Evolutionary conservation across 2,888 invertebrate species (phyloP).

Genomic region (Caenorhabditis zanzibari): DNA sequence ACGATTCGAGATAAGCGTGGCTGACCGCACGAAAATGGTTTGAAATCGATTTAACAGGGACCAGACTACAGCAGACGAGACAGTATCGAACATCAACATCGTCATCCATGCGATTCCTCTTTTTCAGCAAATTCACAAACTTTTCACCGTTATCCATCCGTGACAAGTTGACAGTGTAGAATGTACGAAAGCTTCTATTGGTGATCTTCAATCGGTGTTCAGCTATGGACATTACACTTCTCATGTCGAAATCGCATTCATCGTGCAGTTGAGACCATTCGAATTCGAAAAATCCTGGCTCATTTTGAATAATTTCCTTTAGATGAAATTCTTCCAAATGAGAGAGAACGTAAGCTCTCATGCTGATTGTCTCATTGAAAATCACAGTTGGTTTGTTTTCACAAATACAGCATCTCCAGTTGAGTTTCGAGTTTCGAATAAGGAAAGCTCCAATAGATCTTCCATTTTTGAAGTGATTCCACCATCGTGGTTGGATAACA

Average conservation of each 20-base stretch:
- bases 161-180: conserved; percentile 30
- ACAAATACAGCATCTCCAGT: conserved; percentile 40
- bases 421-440: not conserved
- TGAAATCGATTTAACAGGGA: not conserved
- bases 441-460: conserved; percentile 29
- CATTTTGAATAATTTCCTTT: not conserved
- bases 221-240: conserved; percentile 12
- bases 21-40: conserved; percentile 12
- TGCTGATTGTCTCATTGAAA: conserved; percentile 37
- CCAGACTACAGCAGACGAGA: conserved; percentile 32
- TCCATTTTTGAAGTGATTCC: conserved; percentile 1
- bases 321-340: conserved; percentile 26
- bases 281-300: conserved; percentile 28
- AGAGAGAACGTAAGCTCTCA: conserved; percentile 20
- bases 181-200: conserved; percentile 13
- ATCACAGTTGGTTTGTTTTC: not conserved
- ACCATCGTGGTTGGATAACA: conserved; percentile 16
- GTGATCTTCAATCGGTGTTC: not conserved
- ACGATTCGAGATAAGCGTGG: conserved; percentile 23
- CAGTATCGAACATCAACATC: conserved; percentile 23
- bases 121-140: not conserved
- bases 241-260: conserved; percentile 44
- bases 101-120: not conserved
- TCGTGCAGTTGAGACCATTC: conserved; percentile 33
- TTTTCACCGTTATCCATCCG: conserved; percentile 30